These are phyloP conservation scores for Vombatus ursinus DNA, from an alignment of 2,113 vertebrate species.

Conservation along the genomic window DNA sequence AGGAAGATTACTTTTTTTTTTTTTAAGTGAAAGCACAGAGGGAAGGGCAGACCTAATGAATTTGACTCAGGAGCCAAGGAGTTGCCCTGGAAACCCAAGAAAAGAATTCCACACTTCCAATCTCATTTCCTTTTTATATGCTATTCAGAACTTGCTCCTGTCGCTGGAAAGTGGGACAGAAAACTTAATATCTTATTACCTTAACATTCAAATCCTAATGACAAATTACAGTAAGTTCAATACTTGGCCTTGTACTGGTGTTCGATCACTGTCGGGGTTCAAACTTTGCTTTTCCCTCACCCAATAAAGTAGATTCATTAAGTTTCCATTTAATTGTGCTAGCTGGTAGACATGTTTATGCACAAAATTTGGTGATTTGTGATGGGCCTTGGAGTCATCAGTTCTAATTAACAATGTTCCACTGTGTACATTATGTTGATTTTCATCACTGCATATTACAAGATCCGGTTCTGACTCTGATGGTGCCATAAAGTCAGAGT, in stretches of 20 bases:
- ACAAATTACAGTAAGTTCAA: neutral
- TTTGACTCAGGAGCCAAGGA: neutral
- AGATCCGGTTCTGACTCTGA: neutral
- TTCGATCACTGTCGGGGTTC: neutral
- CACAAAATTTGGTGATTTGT: neutral
- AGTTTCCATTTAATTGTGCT: neutral
- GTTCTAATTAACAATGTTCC: conserved; percentile 10
- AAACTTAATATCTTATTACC: neutral
- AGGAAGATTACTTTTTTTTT: neutral
- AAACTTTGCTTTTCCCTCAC: neutral
- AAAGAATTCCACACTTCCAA: neutral
- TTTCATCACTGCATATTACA: neutral
- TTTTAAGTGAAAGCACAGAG: neutral
- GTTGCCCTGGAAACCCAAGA: neutral
- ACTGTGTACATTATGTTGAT: neutral
- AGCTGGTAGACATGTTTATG: neutral
- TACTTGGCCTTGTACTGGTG: neutral
- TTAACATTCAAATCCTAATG: neutral
- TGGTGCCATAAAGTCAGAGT: neutral
- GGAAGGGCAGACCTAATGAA: neutral
- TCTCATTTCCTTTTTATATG: neutral
- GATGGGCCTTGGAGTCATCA: neutral
- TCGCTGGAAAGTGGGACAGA: neutral
- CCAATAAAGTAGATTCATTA: neutral
- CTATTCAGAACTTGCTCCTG: neutral